Evolutionary conservation across 2,113 vertebrate species (phyloP), one percentile per base, ranked within the genome.

Genomic region (Pygoscelis adeliae): DNA sequence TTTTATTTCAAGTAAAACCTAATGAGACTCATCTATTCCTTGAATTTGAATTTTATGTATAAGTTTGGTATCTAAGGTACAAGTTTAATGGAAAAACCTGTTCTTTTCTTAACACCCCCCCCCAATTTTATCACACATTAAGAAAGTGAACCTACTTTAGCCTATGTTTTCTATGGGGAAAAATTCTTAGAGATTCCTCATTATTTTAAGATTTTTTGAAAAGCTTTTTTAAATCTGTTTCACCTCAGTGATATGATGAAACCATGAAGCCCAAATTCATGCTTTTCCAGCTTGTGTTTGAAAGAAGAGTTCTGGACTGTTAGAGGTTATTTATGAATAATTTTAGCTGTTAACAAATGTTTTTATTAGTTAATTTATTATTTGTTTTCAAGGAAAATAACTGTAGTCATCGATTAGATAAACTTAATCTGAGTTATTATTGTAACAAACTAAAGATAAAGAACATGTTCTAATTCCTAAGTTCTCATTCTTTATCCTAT

Each of bases 201-300:
- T 21, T n/a, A 25, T 81, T 52, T 65, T 84, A 65, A 73, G 17
- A 20, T 6, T n/a, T 53, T 87, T 56, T 59, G 0, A 4, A 78
- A 74, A 66, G 0, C 1, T 61, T 73, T 62, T n/a, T 2, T 0
- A 72, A 73, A 47, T 70, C 15, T 83, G 2, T 32, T 82, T 76
- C 4, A 56, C 17, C 3, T 66, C 25, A 36, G 13, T 23, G 2
- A 36, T 46, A 38, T 32, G 7, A 46, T 67, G n/a, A 86, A 70
- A 71, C 7, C 1, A 0, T 1, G 8, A 55, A 86, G 23, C 15
- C 7, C 2, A 53, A 25, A 63, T 42, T 63, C 1, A 7, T 52
- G 4, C 1, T 59, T 86, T 88, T 76, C 11, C 5, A 27, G 49
- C 5, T 47, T 72, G 7, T 5, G 9, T 62, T 40, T 84, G 17